Base-by-base conservation (phyloP, 2,113 vertebrate genomes). In the Coptodon bakossiorum region DNA sequence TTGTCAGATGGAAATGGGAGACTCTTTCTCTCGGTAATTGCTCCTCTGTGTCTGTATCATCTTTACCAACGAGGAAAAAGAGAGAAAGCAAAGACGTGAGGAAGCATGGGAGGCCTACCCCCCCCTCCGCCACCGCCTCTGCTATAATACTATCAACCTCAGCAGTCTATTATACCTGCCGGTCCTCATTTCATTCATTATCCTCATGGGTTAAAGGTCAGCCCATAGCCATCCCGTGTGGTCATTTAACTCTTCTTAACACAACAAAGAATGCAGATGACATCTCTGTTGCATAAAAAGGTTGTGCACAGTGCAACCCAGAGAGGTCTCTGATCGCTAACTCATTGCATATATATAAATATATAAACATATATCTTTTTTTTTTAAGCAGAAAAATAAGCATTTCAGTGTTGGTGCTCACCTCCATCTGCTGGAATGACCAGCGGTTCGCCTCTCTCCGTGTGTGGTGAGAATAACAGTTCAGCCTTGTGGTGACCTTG, bases 201-300 rank as follows among this genome's bases (percentile, higher is more conserved):
- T 92, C 87, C 87, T 53, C 50, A 85, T 29, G 93, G 92, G 94
- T 97, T 90, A 93, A 93, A 96, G 94, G 95, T 91, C 95, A 95
- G 92, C 90, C 89, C 90, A 71, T 90, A 93, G 84, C 93, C 82
- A 86, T 94, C 94, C 93, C 91, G 73, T 92, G 50, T 92, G 96
- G 96, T 96, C 96, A 96, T 96, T 97, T 97, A 96, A 96, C 96
- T 95, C 87, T 91, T 94, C 80, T 82, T 96, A 94, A 93, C 96
- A 95, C 90, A 95, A 95, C 95, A 95, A 94, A 95, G 94, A 97
- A 96, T 92, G 95, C 80, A 89, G 92, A 95, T 92, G 89, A 96
- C 96, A 95, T 94, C 43, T 78, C 78, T 83, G 95, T 95, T 96
- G 92, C 88, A 95, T 89, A 92, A 96, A 96, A 96, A 96, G 95